Base-by-base conservation (phyloP, 2,797 vertebrate genomes). In the Leucoraja ocellata region DNA sequence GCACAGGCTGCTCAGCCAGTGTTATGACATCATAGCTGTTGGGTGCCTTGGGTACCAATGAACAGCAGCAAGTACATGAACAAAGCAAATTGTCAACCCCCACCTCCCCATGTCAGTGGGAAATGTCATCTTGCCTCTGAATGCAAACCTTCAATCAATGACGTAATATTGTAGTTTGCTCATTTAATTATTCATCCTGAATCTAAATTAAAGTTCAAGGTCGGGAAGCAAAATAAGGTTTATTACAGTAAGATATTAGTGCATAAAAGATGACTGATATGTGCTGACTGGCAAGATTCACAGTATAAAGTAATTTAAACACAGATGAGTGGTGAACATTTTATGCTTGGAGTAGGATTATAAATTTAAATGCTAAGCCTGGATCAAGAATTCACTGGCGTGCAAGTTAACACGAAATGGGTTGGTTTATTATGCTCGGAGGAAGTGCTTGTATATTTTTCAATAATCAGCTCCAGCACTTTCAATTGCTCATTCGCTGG, bases 291-390 rank as follows among this genome's bases (percentile, higher is more conserved):
- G 63, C 71, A 54, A 74, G 14, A 92, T 74, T 92, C 90, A 25
- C 63, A 65, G 61, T 21, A 21, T 32, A 88, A 18, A 68, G 63
- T 88, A 36, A 88, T 88, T 63, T 68, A 88, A 88, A 68, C 61
- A 36, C 63, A 88, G 84, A 88, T 36, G 16, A 68, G 63, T 88
- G 84, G 84, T 16, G n/a, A 65, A 14, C 58, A 65, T 65, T 65
- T 32, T 21, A 68, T 88, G n/a, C 61, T 88, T 88, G 84, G 63
- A 88, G 63, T 68, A 21, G n/a, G n/a, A 88, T 88, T 88, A 32
- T 88, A 88, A 21, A 88, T 88, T 88, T 88, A 36, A 88, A 36
- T 68, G 28, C n/a, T 88, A 88, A 88, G n/a, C n/a, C 23, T 68
- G 16, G 63, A 88, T 88, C 61, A 88, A 88, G 84, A 88, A 88